phyloP scores from a whole-genome alignment of 2,888 invertebrate species.

The Drosophila mimetica region DNA sequence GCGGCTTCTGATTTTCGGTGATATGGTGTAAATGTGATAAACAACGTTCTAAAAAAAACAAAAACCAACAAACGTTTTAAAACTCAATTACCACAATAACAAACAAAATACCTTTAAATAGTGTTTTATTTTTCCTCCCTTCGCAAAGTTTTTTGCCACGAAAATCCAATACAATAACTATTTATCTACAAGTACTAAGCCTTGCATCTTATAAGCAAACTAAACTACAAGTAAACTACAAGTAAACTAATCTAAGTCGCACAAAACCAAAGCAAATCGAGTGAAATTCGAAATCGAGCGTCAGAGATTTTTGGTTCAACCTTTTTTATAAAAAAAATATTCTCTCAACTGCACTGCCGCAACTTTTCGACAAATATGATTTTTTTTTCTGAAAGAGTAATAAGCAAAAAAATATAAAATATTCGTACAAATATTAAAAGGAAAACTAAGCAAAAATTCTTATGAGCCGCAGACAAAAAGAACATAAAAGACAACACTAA shows the following conservation, averaged over 20 bases:
- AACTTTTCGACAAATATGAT: slow-evolving; percentile 75
- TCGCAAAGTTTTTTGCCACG: slow-evolving; percentile 55
- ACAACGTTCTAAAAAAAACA: slow-evolving; percentile 61
- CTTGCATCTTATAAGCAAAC: slow-evolving; percentile 60
- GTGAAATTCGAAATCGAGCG: slow-evolving; percentile 41
- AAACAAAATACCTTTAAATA: slow-evolving; percentile 37
- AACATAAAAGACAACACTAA: slow-evolving; percentile 42
- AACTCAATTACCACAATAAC: slow-evolving; percentile 50
- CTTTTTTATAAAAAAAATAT: slow-evolving; percentile 50
- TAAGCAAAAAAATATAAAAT: slow-evolving; percentile 34
- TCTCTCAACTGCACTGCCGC: slow-evolving; percentile 78
- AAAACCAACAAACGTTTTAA: slow-evolving; percentile 52
- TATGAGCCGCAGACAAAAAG: slow-evolving; percentile 59
- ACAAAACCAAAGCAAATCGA: slow-evolving; percentile 60
- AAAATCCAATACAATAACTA: slow-evolving; percentile 52
- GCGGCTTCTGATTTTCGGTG: slow-evolving; percentile 79
- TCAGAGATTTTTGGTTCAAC: slow-evolving; percentile 42
- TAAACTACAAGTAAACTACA: slow-evolving; percentile 29
- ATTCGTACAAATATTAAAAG: slow-evolving; percentile 53
- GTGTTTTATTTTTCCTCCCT: slow-evolving; percentile 66
- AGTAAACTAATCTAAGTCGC: slow-evolving; percentile 59
- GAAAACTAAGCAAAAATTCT: slow-evolving; percentile 60
- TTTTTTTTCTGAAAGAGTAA: slow-evolving; percentile 56
- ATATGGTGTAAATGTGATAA: slow-evolving; percentile 80
- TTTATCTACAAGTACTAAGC: slow-evolving; percentile 72